Conservation (phyloP, 2,888 invertebrate species). For the Actias luna region DNA sequence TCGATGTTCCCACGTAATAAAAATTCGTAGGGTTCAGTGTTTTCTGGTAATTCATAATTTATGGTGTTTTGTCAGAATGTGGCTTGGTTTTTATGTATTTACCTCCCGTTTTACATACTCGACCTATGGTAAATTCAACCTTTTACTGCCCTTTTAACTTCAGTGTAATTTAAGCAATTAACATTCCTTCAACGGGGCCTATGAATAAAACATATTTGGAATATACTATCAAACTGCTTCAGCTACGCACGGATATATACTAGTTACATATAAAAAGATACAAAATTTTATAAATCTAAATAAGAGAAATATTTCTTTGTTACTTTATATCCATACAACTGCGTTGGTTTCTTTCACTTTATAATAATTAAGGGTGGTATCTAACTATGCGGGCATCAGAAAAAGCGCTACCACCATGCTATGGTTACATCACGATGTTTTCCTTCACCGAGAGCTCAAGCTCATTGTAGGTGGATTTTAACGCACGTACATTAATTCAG, state of each 20-base stretch:
- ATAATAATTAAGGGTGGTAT: too few species aligned
- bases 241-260: not conserved
- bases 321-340: too few species aligned
- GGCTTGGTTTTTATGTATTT: not conserved
- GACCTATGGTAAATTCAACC: not conserved
- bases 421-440: too few species aligned
- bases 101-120: not conserved
- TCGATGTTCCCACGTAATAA: constrained; percentile 47
- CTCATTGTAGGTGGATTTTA: too few species aligned
- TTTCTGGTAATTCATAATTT: constrained; percentile 2
- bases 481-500: too few species aligned
- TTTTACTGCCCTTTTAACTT: not conserved
- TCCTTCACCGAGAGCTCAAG: too few species aligned
- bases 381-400: too few species aligned
- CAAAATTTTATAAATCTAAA: too few species aligned
- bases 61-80: constrained; percentile 2
- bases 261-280: too few species aligned
- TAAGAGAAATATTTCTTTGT: too few species aligned
- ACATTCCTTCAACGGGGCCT: not conserved
- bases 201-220: not conserved
- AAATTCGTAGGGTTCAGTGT: constrained; percentile 30
- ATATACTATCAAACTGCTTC: not conserved
- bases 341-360: too few species aligned
- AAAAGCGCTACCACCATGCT: too few species aligned
- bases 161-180: not conserved